A percentile compares a stretch with the other conserved stretches of the same genome.
Evolutionary conservation across 2,113 vertebrate genomes (phyloP).

Genomic region (Deroptyus accipitrinus): DNA sequence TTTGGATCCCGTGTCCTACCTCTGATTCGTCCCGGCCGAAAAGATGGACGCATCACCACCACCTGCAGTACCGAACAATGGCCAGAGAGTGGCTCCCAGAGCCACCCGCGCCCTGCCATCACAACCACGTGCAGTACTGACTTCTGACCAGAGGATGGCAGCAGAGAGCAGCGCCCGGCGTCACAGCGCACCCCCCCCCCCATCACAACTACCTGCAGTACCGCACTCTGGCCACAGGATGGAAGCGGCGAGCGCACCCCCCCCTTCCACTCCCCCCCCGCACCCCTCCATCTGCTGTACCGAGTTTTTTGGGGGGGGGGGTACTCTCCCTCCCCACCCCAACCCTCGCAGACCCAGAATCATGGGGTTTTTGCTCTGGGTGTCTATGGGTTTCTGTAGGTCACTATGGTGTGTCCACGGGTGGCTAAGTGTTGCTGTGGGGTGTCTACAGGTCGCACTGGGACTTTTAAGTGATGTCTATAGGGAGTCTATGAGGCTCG

Average conservation of each 20-base stretch:
- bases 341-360: not conserved
- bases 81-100: no score
- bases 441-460: not conserved
- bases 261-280: no score
- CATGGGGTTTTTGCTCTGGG: not conserved
- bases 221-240: no score
- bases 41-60: not conserved
- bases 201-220: no score
- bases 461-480: not conserved
- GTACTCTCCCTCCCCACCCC: no score
- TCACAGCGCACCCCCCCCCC: no score
- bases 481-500: not conserved
- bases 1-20: not conserved
- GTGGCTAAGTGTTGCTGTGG: not conserved
- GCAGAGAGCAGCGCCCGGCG: no score
- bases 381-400: not conserved
- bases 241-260: no score
- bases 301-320: no score
- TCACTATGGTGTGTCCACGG: not conserved
- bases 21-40: not conserved
- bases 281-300: no score
- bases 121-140: not conserved
- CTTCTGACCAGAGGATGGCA: no score
- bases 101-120: no score
- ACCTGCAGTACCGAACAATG: not conserved